Base-by-base conservation (phyloP, 2,113 vertebrate species). In the Notothenia coriiceps region DNA sequence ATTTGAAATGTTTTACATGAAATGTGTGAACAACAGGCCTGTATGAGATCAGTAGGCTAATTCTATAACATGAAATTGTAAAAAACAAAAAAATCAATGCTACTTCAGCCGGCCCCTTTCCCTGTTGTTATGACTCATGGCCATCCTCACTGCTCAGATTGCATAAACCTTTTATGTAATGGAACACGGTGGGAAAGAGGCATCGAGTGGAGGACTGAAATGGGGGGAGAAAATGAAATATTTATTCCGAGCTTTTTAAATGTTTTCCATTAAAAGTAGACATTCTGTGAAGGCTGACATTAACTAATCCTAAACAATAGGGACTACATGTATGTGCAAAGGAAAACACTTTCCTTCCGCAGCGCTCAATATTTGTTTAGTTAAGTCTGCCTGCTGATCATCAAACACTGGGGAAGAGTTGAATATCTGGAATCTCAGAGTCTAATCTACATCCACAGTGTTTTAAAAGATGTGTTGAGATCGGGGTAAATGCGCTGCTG, bases 131-230 rank as follows among this genome's bases (percentile, higher is more conserved):
- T 94, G 93, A 95, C 85, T 95, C 93, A 94, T 79, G 82, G 92
- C 77, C 88, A 83, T 92, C 81, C 82, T 90, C 84, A 77, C 82
- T 88, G 90, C 89, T 91, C 86, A 80, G 85, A 90, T 95, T 95
- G 91, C 94, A 91, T 94, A 94, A 95, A 92, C 83, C 92, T 92
- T 94, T 94, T 94, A 95, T 93, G 92, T 94, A 95, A 94, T 91
- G 86, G 89, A 92, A 92, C 89, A 91, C 92, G 88, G 90, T 92
- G 86, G 86, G 90, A 94, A 91, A 94, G 87, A 91, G 89, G 84
- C 86, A 93, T 91, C 55, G 70, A 90, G 88, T 91, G 88, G 79
- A 91, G 87, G 94, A 93, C 85, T 86, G 90, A 94, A 93, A 94
- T 92, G 89, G 88, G 83, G 91, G 91, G 88, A 93, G 76, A 90